Evolutionary conservation across 1,140 invertebrate genomes (phyloP).

Genomic region (Solenopsis invicta): DNA sequence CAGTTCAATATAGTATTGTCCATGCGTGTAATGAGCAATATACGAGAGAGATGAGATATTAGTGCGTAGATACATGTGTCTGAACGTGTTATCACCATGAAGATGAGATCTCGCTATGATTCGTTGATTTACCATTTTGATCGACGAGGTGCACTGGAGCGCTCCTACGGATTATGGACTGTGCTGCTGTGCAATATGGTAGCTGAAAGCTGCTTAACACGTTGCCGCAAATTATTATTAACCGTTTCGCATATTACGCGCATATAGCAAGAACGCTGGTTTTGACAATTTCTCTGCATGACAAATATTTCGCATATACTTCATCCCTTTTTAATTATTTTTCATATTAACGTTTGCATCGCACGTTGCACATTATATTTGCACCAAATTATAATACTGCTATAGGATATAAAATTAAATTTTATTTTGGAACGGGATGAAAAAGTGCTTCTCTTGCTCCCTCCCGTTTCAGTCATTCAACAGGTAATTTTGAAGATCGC

Average conservation of each 20-base stretch:
- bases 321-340: background rate
- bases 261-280: background rate
- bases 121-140: conserved; percentile 61
- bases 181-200: conserved; percentile 7
- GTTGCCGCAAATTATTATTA: conserved; percentile 27
- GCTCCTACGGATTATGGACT: conserved; percentile 32
- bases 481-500: conserved; percentile 17
- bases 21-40: background rate
- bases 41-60: conserved; percentile 27
- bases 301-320: background rate
- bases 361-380: background rate
- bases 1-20: background rate
- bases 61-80: background rate
- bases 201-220: conserved; percentile 36
- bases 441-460: background rate
- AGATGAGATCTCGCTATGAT: conserved; percentile 38
- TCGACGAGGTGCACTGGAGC: conserved; percentile 35
- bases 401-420: background rate
- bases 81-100: conserved; percentile 16
- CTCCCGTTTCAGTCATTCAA: conserved; percentile 3
- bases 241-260: background rate
- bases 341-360: background rate
- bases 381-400: background rate
- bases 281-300: background rate
- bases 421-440: background rate